Conservation (phyloP, 2,888 invertebrate genomes). For the Eristalis pertinax region DNA sequence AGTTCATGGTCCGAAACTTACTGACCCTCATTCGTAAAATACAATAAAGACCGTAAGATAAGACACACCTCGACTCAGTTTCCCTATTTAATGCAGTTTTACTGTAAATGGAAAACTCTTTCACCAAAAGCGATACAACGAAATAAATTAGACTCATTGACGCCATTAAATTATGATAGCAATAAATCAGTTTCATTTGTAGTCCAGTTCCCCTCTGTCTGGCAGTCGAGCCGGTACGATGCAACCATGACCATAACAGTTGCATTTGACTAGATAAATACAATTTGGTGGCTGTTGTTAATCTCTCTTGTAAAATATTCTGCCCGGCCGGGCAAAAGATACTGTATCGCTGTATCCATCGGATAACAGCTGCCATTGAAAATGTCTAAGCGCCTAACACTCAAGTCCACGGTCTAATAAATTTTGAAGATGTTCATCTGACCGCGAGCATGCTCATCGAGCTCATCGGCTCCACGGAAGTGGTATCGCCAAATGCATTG, state of each 20-base stretch:
- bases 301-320: slow-evolving; percentile 25
- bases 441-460: slow-evolving; percentile 63
- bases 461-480: slow-evolving; percentile 61
- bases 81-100: neutral
- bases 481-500: slow-evolving; percentile 44
- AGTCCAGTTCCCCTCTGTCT: neutral
- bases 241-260: slow-evolving; percentile 42
- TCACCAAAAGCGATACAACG: slow-evolving; percentile 11
- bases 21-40: neutral
- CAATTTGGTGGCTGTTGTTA: slow-evolving; percentile 23
- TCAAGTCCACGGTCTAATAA: slow-evolving; percentile 65
- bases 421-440: slow-evolving; percentile 68
- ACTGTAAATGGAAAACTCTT: neutral
- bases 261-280: slow-evolving; percentile 32
- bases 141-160: neutral
- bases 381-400: slow-evolving; percentile 51
- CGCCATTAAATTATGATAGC: slow-evolving; percentile 4
- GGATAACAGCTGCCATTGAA: slow-evolving; percentile 22
- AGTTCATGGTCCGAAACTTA: neutral
- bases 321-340: neutral
- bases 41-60: neutral
- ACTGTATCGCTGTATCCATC: neutral
- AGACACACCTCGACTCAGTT: neutral
- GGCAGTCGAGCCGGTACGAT: neutral
- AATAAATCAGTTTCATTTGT: slow-evolving; percentile 30